These are phyloP conservation scores for Axinella damicornis DNA, from an alignment of 37 sponge, comb jelly and placozoan genomes.

Conservation along the genomic window DNA sequence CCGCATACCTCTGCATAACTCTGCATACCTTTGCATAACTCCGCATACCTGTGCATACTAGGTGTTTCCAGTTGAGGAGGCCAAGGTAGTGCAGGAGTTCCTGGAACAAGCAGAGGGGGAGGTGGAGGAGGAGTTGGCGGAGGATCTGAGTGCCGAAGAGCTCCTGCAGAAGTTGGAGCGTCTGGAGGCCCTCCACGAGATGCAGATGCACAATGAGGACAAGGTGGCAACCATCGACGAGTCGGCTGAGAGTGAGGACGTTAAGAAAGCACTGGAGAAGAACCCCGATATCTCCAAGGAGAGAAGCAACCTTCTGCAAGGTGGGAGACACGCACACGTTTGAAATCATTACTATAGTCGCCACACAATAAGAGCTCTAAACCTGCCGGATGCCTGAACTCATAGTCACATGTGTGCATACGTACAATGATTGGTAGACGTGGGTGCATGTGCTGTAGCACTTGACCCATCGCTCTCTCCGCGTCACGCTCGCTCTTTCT, in stretches of 20 bases:
- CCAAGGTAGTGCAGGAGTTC: slow-evolving; percentile 61
- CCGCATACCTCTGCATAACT: too few relatives aligned
- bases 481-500: too few relatives aligned
- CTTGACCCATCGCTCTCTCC: too few relatives aligned
- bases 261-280: slow-evolving; percentile 55
- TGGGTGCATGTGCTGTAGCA: too few relatives aligned
- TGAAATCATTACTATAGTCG: too few relatives aligned
- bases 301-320: slow-evolving; percentile 50
- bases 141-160: slow-evolving; percentile 43
- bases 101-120: slow-evolving; percentile 37
- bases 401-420: too few relatives aligned
- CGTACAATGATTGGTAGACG: too few relatives aligned
- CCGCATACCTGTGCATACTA: neutral
- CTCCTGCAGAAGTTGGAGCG: slow-evolving; percentile 47
- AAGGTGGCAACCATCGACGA: slow-evolving; percentile 53
- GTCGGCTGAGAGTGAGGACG: slow-evolving; percentile 47
- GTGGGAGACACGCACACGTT: slow-evolving; percentile 1
- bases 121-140: slow-evolving; percentile 16
- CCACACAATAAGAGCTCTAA: too few relatives aligned
- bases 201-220: slow-evolving; percentile 26
- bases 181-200: slow-evolving; percentile 47
- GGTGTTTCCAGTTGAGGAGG: slow-evolving; percentile 80
- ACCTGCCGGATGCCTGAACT: too few relatives aligned
- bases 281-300: slow-evolving; percentile 80
- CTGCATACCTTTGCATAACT: too few relatives aligned